Evolutionary conservation across 2,797 vertebrate genomes (phyloP).

Genomic region (Rhabdophis nuchalis): DNA sequence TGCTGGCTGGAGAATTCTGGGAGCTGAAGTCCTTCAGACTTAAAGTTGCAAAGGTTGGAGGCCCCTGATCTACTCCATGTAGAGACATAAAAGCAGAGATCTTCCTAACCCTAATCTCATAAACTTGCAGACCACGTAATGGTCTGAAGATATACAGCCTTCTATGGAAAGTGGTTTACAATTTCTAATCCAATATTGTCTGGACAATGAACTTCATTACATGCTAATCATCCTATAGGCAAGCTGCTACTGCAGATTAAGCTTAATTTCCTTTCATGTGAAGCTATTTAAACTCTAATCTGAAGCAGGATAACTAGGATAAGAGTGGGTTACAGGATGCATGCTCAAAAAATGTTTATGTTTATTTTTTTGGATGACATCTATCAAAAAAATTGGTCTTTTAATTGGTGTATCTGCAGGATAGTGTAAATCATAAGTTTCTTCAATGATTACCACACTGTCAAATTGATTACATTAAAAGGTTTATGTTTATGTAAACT

Average conservation of each 20-base stretch:
- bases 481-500: background rate
- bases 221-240: background rate
- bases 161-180: background rate
- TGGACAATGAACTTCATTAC: background rate
- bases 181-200: background rate
- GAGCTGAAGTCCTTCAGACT: no score
- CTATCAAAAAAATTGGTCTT: background rate
- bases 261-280: background rate
- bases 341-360: background rate
- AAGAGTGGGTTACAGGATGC: background rate
- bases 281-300: background rate
- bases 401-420: background rate
- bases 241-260: background rate
- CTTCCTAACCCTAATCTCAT: background rate
- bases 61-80: background rate
- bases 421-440: background rate
- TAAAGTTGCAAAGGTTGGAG: no score
- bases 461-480: background rate
- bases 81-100: background rate
- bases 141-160: background rate
- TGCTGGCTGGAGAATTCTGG: no score
- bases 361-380: background rate
- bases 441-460: background rate
- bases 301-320: background rate
- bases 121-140: background rate